phyloP scores from a whole-genome alignment of 92 coral and sea anemone genomes.

The Anthopleura xanthogrammica region DNA sequence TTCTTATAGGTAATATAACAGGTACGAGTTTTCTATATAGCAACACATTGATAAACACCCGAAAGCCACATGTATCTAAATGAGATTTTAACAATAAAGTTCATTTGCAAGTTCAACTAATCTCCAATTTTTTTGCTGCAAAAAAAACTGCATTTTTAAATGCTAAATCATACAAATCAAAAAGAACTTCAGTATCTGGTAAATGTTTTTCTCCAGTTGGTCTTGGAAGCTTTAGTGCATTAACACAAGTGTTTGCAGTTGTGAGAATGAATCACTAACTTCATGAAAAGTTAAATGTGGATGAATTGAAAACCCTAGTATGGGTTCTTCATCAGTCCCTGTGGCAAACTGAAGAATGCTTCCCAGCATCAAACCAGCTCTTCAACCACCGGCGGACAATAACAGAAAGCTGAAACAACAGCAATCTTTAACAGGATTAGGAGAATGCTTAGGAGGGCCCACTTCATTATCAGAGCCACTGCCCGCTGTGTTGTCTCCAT shows the following conservation, averaged over 20 bases:
- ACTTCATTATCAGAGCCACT: no score
- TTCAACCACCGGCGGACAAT: constrained; percentile 57
- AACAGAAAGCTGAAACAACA: no score
- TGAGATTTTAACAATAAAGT: no score
- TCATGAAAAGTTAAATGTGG: constrained; percentile 45
- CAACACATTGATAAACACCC: not conserved
- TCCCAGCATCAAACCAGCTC: constrained; percentile 47
- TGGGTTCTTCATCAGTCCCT: constrained; percentile 71
- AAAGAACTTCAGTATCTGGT: constrained; percentile 50
- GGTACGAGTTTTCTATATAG: not conserved
- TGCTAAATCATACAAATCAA: constrained; percentile 52
- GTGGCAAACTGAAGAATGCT: constrained; percentile 64
- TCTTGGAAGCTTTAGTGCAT: constrained; percentile 43
- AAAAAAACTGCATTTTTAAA: constrained; percentile 50
- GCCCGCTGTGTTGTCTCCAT: no score
- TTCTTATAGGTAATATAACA: not conserved
- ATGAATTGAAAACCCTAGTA: constrained; percentile 58
- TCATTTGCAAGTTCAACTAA: not conserved
- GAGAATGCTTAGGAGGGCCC: no score
- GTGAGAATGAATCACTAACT: constrained; percentile 44
- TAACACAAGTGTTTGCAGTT: constrained; percentile 62
- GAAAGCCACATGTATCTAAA: not conserved
- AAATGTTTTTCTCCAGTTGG: constrained; percentile 41
- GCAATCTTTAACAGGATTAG: no score
- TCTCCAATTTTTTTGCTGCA: constrained; percentile 29